Evolutionary conservation across 2,888 invertebrate genomes (phyloP), one percentile per base, ranked within the genome.

Genomic region (Clanis bilineata): DNA sequence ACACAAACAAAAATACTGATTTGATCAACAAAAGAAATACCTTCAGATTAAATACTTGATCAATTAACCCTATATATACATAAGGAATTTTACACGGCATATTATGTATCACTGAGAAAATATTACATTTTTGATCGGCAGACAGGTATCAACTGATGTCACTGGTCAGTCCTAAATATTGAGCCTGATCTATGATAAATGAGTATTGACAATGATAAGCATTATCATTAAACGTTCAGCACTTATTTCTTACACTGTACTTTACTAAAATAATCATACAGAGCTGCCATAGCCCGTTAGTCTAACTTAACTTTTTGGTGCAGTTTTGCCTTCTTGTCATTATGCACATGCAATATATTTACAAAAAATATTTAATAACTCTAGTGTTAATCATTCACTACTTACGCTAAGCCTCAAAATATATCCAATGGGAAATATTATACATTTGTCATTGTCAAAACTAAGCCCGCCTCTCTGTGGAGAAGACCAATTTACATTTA

Each of bases 171-270:
- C 70, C 74, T 76, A 80, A 67, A 68, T 72, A 77, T 82, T 83
- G 83, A 83, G 83, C 82, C 72, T 76, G 77, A 70, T 72, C 72
- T 75, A 84, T 80, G 78, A 82, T 79, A 81, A 76, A 87, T 90
- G 91, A 91, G 91, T 90, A 90, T 90, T 90, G 84, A 86, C 80
- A 86, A 82, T 83, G 80, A 77, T 80, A 81, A 82, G 82, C 80
- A 83, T 85, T 79, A 83, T 83, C 83, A 75, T 79, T 72, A 68
- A 75, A 51, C 32, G 73, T 73, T 76, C 79, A 85, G 83, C 86
- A 88, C 83, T 88, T 90, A 85, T 75, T 72, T 73, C 88, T 86
- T 87, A 88, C 67, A 80, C 65, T 85, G 83, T 86, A 87, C 86
- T 86, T 85, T 73, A 66, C 74, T 74, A 69, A 67, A 63, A 73